Evolutionary conservation across 2,888 invertebrate genomes (phyloP).

Genomic region (Diloba caeruleocephala): DNA sequence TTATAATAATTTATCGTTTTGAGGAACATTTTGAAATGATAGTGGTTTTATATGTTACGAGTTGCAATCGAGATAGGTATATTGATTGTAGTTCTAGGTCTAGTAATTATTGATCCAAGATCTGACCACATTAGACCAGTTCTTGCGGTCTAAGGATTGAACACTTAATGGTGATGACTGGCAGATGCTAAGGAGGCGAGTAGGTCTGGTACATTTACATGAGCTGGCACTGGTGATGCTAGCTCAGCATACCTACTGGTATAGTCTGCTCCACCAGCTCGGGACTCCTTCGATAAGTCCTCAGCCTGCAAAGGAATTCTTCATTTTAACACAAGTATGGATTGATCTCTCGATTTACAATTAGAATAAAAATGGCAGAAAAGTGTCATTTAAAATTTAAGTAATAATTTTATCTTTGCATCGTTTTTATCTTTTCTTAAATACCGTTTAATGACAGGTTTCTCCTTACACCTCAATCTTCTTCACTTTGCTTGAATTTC

Average conservation of each 20-base stretch:
- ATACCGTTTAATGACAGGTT: too few species aligned
- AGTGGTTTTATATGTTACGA: not conserved
- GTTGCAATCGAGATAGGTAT: not conserved
- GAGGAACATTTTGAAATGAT: constrained; percentile 10
- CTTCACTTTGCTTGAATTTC: too few species aligned
- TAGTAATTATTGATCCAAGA: too few species aligned
- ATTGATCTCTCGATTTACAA: too few species aligned
- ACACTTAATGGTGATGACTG: constrained; percentile 17
- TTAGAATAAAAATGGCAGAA: too few species aligned
- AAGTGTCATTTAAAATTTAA: too few species aligned
- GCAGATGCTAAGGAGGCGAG: constrained; percentile 62
- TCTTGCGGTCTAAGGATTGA: constrained; percentile 1
- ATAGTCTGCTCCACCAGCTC: constrained; percentile 57
- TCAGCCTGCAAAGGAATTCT: constrained; percentile 46
- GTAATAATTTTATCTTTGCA: too few species aligned
- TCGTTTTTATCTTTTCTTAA: too few species aligned
- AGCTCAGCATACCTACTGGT: constrained; percentile 74
- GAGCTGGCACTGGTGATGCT: constrained; percentile 69
- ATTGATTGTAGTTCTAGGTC: not conserved
- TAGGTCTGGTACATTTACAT: constrained; percentile 67
- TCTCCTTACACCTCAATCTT: too few species aligned
- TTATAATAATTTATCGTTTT: not conserved
- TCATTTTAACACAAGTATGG: not conserved
- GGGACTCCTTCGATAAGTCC: constrained; percentile 16
- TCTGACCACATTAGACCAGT: constrained; percentile 4